Percentiles rank a stretch among this genome's conserved stretches.
Evolutionary conservation across 2,797 vertebrate species (phyloP).

Genomic region (Dromococcyx pavoninus): DNA sequence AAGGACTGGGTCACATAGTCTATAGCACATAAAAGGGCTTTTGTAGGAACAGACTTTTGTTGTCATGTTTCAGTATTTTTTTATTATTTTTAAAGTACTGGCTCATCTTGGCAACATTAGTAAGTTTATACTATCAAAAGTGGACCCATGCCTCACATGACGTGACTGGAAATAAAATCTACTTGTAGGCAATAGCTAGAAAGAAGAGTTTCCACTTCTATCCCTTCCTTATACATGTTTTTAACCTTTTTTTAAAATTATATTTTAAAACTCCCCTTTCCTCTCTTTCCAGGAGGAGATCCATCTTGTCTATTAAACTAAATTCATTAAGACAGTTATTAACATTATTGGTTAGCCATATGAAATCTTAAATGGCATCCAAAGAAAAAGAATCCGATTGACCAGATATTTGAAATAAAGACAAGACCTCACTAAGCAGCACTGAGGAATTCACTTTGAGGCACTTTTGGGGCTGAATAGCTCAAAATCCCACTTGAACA

Average conservation of each 20-base stretch:
- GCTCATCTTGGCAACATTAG: background rate
- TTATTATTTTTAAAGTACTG: background rate
- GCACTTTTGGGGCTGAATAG: constrained; percentile 16
- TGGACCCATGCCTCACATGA: background rate
- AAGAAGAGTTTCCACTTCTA: background rate
- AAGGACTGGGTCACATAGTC: background rate
- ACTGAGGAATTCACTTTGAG: constrained; percentile 5
- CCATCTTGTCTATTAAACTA: background rate
- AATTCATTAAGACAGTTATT: background rate
- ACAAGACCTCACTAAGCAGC: background rate
- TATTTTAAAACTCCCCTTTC: background rate
- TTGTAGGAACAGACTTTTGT: background rate
- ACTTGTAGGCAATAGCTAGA: background rate
- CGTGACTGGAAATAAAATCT: background rate
- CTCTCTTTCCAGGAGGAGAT: background rate
- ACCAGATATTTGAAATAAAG: constrained; percentile 1
- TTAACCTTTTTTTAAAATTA: background rate
- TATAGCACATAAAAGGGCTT: background rate
- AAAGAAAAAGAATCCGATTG: background rate
- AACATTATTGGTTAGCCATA: background rate
- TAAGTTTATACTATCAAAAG: background rate
- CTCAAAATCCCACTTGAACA: background rate
- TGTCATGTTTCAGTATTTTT: background rate
- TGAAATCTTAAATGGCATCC: background rate
- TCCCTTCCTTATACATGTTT: background rate